These are phyloP conservation scores for Falco columbarius DNA, from an alignment of 2,797 vertebrate species.

Conservation along the genomic window DNA sequence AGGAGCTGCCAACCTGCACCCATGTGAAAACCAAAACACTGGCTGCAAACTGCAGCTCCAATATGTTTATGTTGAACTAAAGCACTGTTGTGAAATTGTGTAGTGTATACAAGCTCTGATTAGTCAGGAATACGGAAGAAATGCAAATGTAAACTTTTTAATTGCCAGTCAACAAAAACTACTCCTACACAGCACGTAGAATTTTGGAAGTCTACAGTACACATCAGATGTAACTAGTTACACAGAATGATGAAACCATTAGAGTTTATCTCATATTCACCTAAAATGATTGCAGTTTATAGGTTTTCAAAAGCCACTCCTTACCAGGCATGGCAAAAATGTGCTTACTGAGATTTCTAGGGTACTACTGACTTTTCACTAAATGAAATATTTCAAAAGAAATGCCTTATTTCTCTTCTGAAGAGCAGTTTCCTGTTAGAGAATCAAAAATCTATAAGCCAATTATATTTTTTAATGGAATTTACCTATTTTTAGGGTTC, in stretches of 20 bases:
- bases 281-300: not conserved
- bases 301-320: not conserved
- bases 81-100: not conserved
- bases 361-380: not conserved
- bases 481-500: not conserved
- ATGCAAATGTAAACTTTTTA: fast-evolving
- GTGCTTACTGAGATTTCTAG: not conserved
- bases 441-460: not conserved
- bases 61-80: not conserved
- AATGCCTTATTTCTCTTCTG: not conserved
- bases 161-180: not conserved
- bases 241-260: not conserved
- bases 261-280: not conserved
- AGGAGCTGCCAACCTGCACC: not conserved
- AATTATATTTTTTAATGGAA: not conserved
- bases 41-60: fast-evolving
- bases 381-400: not conserved
- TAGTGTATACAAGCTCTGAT: not conserved
- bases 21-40: fast-evolving
- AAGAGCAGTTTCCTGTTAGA: not conserved
- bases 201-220: not conserved
- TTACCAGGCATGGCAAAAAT: not conserved
- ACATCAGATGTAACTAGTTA: not conserved
- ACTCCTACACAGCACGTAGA: not conserved
- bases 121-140: not conserved